Evolutionary conservation across 2,797 vertebrate genomes (phyloP).

Genomic region (Hapalemur alaotrensis): DNA sequence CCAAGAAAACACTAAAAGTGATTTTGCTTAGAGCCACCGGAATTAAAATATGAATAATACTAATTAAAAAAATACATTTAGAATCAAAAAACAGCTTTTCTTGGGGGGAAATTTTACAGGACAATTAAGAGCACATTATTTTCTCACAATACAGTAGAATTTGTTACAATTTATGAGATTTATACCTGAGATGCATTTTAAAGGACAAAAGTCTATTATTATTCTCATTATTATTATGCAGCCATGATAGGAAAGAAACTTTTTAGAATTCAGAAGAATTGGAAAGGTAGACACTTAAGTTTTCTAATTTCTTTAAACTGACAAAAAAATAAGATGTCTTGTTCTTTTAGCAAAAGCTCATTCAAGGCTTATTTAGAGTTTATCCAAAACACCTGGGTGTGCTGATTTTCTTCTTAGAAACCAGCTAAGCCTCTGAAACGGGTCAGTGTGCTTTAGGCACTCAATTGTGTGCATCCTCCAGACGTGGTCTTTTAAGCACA

Average conservation of each 20-base stretch:
- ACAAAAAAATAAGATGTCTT: neutral
- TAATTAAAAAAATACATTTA: neutral
- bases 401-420: conserved; percentile 48
- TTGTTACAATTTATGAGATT: neutral
- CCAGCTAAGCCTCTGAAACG: conserved; percentile 17
- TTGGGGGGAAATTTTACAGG: neutral
- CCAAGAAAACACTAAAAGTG: neutral
- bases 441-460: neutral
- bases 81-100: neutral
- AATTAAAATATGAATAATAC: neutral
- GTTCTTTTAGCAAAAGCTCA: conserved; percentile 7
- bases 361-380: conserved; percentile 25
- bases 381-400: neutral
- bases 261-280: neutral
- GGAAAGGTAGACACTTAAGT: neutral
- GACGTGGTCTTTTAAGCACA: neutral
- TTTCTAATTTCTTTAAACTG: conserved; percentile 37
- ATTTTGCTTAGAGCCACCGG: neutral
- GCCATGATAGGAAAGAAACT: neutral
- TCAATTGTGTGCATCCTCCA: neutral
- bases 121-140: neutral
- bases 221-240: neutral
- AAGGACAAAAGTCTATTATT: neutral
- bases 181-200: neutral
- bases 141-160: neutral